Evolutionary conservation across 2,888 invertebrate species (phyloP).

Genomic region (Steinernema hermaphroditum): DNA sequence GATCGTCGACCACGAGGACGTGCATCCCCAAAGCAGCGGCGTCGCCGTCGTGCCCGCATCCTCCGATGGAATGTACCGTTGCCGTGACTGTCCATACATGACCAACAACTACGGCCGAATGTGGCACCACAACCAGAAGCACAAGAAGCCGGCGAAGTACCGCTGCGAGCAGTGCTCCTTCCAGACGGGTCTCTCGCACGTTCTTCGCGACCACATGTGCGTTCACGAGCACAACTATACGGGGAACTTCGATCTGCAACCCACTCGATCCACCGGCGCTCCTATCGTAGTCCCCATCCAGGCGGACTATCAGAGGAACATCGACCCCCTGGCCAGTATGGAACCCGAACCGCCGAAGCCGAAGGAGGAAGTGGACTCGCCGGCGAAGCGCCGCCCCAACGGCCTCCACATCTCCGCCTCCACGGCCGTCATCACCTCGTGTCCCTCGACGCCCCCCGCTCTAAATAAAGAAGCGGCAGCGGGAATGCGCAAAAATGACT

Average conservation of each 20-base stretch:
- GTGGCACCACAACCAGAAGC: conserved; percentile 46
- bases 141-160: conserved; percentile 40
- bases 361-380: background rate
- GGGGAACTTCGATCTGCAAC: background rate
- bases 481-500: conserved; percentile 11
- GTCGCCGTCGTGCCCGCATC: conserved; percentile 9
- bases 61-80: conserved; percentile 7
- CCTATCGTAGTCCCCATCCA: too few species aligned
- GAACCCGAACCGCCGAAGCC: background rate
- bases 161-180: conserved; percentile 39
- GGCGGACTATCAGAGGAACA: background rate
- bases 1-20: conserved; percentile 22
- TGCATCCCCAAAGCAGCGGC: background rate
- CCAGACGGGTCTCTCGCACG: conserved; percentile 21
- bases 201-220: background rate
- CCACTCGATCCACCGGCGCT: background rate
- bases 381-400: background rate
- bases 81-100: conserved; percentile 39
- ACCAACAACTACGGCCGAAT: conserved; percentile 38
- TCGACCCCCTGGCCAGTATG: background rate
- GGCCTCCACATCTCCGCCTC: conserved; percentile 11
- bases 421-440: conserved; percentile 1
- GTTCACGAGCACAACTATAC: background rate
- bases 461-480: background rate
- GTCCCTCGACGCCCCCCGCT: conserved; percentile 9